Evolutionary conservation across 1,140 invertebrate species (phyloP).

Genomic region (Drosophila hydei): DNA sequence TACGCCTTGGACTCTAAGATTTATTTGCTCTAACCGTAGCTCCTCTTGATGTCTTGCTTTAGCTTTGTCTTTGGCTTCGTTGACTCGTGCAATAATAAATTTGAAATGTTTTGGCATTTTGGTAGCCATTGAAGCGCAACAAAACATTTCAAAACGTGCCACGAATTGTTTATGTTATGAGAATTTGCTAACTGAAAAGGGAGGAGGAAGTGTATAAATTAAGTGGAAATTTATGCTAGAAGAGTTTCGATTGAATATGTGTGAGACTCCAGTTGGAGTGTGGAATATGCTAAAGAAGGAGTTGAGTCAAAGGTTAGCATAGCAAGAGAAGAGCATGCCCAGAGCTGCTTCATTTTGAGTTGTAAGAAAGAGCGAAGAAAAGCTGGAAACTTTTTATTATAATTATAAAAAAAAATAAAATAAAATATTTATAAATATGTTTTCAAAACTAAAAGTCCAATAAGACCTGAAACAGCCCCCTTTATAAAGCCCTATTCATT

Average conservation of each 20-base stretch:
- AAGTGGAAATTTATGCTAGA: not conserved
- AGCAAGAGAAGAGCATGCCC: too few species aligned
- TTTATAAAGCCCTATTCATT: too few species aligned
- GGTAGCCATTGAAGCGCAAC: constrained; percentile 24
- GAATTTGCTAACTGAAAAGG: constrained; percentile 8
- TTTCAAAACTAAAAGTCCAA: too few species aligned
- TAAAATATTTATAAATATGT: too few species aligned
- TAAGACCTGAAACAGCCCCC: too few species aligned
- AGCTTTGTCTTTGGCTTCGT: constrained; percentile 7
- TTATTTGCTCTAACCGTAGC: constrained; percentile 22
- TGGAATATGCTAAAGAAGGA: not conserved
- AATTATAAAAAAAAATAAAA: too few species aligned
- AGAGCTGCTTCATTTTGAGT: too few species aligned
- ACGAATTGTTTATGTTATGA: constrained; percentile 19
- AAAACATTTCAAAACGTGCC: constrained; percentile 45
- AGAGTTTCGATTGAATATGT: not conserved
- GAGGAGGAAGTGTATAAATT: not conserved
- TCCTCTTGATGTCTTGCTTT: constrained; percentile 30
- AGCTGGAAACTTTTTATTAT: too few species aligned
- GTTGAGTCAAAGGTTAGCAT: not conserved
- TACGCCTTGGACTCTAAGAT: constrained; percentile 16
- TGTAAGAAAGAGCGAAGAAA: too few species aligned
- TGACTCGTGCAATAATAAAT: constrained; percentile 41
- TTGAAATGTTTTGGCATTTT: constrained; percentile 32
- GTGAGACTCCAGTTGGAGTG: too few species aligned